Conservation (phyloP, 2,113 vertebrate species). For the Limanda limanda region DNA sequence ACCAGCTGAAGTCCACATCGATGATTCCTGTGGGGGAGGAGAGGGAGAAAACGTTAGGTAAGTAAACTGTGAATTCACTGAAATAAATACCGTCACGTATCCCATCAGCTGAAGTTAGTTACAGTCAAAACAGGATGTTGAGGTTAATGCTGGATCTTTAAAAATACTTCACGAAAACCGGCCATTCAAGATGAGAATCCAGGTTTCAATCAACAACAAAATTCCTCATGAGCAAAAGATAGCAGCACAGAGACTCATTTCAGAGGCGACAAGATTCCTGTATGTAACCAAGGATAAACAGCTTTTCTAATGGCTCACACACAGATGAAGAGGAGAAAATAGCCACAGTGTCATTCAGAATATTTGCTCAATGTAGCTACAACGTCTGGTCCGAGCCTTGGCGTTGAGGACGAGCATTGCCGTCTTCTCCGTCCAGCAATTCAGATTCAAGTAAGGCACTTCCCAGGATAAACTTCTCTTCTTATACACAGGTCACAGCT, state of each 20-base stretch:
- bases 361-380: conserved; percentile 12
- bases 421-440: conserved; percentile 43
- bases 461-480: conserved; percentile 50
- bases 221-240: neutral
- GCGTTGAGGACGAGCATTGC: conserved; percentile 14
- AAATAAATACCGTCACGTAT: conserved; percentile 1
- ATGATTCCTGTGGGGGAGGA: conserved; percentile 57
- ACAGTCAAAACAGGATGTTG: conserved; percentile 11
- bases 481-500: conserved; percentile 64
- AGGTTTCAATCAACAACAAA: conserved; percentile 17
- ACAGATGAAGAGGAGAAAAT: too few relatives aligned
- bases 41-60: conserved; percentile 5
- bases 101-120: neutral
- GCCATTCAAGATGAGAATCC: conserved; percentile 16
- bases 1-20: conserved; percentile 63
- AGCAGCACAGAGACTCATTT: neutral
- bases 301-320: conserved; percentile 26
- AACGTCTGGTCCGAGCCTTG: conserved; percentile 27
- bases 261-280: conserved; percentile 28
- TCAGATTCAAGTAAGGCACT: conserved; percentile 46
- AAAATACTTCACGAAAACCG: conserved; percentile 17
- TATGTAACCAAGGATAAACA: conserved; percentile 7
- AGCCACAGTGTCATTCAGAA: conserved; percentile 11
- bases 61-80: neutral
- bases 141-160: neutral